Evolutionary conservation across 2,888 invertebrate genomes (phyloP).

Genomic region (Hetaerina titia): DNA sequence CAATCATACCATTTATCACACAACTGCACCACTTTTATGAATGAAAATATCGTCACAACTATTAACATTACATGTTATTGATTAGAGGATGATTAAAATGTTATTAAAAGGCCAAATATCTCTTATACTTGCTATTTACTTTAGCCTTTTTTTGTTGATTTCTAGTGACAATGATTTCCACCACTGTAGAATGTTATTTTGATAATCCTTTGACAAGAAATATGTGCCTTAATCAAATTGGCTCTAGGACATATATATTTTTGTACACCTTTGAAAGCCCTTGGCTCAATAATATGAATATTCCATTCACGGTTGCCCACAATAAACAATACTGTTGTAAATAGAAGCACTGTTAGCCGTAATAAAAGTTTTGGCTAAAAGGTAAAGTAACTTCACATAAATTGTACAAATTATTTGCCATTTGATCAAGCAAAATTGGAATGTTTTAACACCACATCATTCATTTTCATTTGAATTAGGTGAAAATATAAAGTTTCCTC

Average conservation of each 20-base stretch:
- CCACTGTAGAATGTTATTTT: slow-evolving; percentile 23
- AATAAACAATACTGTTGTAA: slow-evolving; percentile 53
- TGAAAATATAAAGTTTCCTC: slow-evolving; percentile 61
- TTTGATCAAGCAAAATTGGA: slow-evolving; percentile 45
- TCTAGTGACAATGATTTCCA: slow-evolving; percentile 48
- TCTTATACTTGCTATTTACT: neutral
- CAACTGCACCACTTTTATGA: slow-evolving; percentile 56
- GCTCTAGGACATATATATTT: slow-evolving; percentile 59
- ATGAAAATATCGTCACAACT: slow-evolving; percentile 59
- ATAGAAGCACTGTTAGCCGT: slow-evolving; percentile 40
- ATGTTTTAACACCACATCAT: slow-evolving; percentile 43
- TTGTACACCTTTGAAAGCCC: slow-evolving; percentile 65
- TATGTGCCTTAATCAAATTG: slow-evolving; percentile 55
- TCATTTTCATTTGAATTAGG: slow-evolving; percentile 26
- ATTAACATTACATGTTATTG: slow-evolving; percentile 47
- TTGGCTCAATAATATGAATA: slow-evolving; percentile 55
- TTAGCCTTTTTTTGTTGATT: slow-evolving; percentile 15
- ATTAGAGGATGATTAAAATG: slow-evolving; percentile 47
- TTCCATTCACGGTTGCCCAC: slow-evolving; percentile 46
- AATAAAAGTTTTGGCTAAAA: slow-evolving; percentile 51
- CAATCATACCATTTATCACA: slow-evolving; percentile 50
- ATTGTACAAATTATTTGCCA: slow-evolving; percentile 59
- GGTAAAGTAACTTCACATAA: slow-evolving; percentile 53
- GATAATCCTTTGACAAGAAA: slow-evolving; percentile 44
- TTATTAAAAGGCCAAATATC: slow-evolving; percentile 56